Conservation (phyloP, 2,888 invertebrate species). For the Choristoneura rosaceana region DNA sequence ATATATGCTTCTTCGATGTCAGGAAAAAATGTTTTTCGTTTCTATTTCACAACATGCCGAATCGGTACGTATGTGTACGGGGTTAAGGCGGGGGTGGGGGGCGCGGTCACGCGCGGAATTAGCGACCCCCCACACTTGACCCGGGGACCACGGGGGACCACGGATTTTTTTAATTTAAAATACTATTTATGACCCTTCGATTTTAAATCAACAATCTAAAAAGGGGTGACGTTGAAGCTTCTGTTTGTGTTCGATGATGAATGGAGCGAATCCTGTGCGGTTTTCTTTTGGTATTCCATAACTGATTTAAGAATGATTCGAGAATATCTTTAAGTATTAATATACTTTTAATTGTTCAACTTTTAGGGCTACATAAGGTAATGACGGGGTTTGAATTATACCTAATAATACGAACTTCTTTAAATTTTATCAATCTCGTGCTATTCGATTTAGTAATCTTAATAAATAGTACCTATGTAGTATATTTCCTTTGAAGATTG, state of each 20-base stretch:
- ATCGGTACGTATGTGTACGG: neutral
- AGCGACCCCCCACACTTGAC: slow-evolving; percentile 40
- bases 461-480: too few species aligned
- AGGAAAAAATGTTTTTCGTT: too few species aligned
- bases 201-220: slow-evolving; percentile 38
- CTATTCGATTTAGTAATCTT: too few species aligned
- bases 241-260: neutral
- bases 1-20: too few species aligned
- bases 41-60: neutral
- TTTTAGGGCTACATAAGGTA: too few species aligned
- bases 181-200: slow-evolving; percentile 39
- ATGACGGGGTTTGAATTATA: too few species aligned
- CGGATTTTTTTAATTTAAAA: slow-evolving; percentile 39
- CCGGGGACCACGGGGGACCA: slow-evolving; percentile 29
- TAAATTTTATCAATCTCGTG: too few species aligned
- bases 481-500: too few species aligned
- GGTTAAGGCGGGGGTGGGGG: slow-evolving; percentile 13
- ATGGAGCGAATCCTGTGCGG: neutral
- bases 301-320: too few species aligned
- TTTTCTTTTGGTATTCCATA: neutral
- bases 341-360: too few species aligned
- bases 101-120: slow-evolving; percentile 40
- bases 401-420: too few species aligned
- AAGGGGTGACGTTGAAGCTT: neutral
- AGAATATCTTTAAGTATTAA: too few species aligned